Evolutionary conservation across 2,888 invertebrate species (phyloP).

Genomic region (Aphrophora alni): DNA sequence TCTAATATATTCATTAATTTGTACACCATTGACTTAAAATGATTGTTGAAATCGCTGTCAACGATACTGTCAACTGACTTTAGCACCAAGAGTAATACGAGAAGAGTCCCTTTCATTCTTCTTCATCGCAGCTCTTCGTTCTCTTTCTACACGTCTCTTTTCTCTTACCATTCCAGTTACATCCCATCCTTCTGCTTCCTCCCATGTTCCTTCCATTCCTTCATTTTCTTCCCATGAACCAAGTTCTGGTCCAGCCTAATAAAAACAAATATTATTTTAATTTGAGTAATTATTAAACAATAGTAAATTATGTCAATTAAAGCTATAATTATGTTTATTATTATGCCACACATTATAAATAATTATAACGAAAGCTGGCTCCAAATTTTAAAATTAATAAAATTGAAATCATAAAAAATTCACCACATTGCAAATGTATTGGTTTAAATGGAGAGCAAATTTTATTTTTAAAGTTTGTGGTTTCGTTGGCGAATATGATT

Average conservation of each 20-base stretch:
- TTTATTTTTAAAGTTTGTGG: too few species aligned
- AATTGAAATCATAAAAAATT: too few species aligned
- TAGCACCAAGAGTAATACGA: constrained; percentile 28
- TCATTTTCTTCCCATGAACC: constrained; percentile 64
- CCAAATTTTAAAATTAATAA: too few species aligned
- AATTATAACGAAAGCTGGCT: too few species aligned
- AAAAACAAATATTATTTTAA: neutral
- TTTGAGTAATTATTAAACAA: too few species aligned
- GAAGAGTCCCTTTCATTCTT: constrained; percentile 17
- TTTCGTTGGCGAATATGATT: too few species aligned
- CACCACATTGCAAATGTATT: too few species aligned
- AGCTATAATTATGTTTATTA: too few species aligned
- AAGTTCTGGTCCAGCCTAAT: constrained; percentile 55
- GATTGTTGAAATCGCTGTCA: neutral
- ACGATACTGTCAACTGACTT: constrained; percentile 29
- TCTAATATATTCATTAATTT: neutral
- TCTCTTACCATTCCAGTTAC: constrained; percentile 44
- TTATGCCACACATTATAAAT: too few species aligned
- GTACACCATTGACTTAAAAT: neutral
- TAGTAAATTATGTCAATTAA: too few species aligned
- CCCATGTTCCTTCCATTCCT: constrained; percentile 59
- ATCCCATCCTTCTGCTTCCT: constrained; percentile 55
- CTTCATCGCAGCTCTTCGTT: constrained; percentile 20
- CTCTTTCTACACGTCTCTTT: constrained; percentile 52
- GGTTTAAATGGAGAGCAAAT: too few species aligned